A percentile compares a stretch with the other conserved stretches of the same genome.
Conservation (phyloP, 2,888 invertebrate genomes). For the Tromatobia lineatoria region DNA sequence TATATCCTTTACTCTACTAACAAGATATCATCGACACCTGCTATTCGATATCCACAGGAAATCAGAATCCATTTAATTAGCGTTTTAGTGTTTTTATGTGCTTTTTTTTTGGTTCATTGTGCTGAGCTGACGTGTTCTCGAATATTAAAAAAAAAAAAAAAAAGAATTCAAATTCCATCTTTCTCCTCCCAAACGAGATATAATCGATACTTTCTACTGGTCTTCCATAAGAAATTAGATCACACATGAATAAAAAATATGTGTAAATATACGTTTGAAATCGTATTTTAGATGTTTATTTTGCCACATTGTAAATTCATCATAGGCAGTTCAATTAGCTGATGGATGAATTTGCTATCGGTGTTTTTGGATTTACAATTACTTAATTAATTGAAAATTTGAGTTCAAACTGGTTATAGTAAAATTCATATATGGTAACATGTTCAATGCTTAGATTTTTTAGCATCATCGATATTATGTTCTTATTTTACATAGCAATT, state of each 20-base stretch:
- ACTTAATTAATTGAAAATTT: no score
- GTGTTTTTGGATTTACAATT: not conserved
- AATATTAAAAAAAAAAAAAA: no score
- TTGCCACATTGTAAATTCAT: not conserved
- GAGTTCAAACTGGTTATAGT: no score
- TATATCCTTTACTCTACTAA: conserved; percentile 7
- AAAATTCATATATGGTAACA: no score
- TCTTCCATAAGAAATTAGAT: not conserved
- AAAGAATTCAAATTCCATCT: no score
- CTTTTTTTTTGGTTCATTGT: no score
- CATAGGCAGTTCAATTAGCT: not conserved
- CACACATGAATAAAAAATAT: not conserved
- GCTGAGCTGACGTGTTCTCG: no score
- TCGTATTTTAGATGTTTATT: not conserved
- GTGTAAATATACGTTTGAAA: not conserved
- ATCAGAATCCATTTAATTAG: not conserved
- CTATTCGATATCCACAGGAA: not conserved
- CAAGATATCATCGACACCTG: conserved; percentile 29
- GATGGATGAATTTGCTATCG: not conserved
- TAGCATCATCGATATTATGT: not conserved
- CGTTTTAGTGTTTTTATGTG: no score
- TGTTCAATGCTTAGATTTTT: no score
- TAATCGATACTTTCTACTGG: conserved; percentile 15
- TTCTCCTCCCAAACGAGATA: not conserved
- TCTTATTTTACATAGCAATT: not conserved